Percentiles rank a stretch among this genome's conserved stretches.
Conservation (phyloP, 1,140 invertebrate species). For the Sitodiplosis mosellana region DNA sequence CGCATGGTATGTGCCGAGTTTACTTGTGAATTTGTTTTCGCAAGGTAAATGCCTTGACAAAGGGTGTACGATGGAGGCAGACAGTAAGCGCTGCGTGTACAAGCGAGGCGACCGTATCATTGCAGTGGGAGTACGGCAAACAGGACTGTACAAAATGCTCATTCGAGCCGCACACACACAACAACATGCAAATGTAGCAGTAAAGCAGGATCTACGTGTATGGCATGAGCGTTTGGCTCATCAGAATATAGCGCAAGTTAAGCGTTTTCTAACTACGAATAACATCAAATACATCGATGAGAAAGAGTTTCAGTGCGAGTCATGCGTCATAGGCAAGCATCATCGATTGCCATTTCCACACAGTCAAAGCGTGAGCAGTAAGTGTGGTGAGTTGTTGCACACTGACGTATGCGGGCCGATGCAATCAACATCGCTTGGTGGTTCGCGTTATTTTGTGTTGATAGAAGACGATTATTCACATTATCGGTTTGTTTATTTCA, state of each 20-base stretch:
- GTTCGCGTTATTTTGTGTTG: constrained; percentile 15
- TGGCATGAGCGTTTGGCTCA: neutral
- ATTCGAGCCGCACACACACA: neutral
- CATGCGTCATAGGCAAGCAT: constrained; percentile 3
- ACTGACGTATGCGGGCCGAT: constrained; percentile 16
- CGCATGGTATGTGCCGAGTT: neutral
- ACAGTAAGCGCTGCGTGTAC: neutral
- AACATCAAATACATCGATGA: neutral
- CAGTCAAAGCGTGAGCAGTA: neutral
- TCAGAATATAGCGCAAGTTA: neutral
- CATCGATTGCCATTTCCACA: neutral
- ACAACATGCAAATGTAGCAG: neutral
- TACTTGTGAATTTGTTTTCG: neutral
- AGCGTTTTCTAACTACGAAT: neutral
- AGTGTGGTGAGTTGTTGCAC: constrained; percentile 11
- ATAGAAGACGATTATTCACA: constrained; percentile 4
- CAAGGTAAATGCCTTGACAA: neutral
- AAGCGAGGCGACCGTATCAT: neutral
- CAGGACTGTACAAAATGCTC: neutral
- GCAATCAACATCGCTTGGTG: constrained; percentile 9
- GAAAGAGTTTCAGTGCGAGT: neutral
- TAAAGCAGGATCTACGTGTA: neutral
- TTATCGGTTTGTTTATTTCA: neutral
- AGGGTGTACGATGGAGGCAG: neutral
- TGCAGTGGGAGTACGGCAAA: neutral